Percentiles rank a stretch among this genome's conserved stretches.
Evolutionary conservation across 2,888 invertebrate species (phyloP).

Genomic region (Galeopsomyia nigrocyanea): DNA sequence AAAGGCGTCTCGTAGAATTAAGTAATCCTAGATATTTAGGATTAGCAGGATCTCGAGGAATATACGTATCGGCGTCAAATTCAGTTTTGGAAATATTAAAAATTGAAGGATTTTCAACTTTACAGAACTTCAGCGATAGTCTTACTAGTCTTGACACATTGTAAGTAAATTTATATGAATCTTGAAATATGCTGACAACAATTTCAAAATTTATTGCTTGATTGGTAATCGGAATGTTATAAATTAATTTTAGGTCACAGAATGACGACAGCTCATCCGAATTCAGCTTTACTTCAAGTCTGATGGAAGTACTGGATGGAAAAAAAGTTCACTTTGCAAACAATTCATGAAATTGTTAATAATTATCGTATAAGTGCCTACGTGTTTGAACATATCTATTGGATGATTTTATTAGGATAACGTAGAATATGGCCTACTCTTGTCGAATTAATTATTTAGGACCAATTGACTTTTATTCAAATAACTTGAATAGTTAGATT

Average conservation of each 20-base stretch:
- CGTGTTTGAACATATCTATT: too few relatives aligned
- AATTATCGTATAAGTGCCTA: too few relatives aligned
- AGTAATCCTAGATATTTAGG: constrained; percentile 70
- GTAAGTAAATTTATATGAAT: constrained; percentile 54
- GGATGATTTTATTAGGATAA: too few relatives aligned
- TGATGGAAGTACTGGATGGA: constrained; percentile 70
- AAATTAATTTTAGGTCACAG: constrained; percentile 55
- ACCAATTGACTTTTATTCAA: too few relatives aligned
- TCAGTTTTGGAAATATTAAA: constrained; percentile 62
- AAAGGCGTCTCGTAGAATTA: constrained; percentile 65
- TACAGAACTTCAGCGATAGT: constrained; percentile 55
- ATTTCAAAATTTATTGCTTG: too few relatives aligned
- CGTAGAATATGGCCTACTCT: too few relatives aligned
- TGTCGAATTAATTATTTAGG: too few relatives aligned
- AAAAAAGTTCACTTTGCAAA: constrained; percentile 65
- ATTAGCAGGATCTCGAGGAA: constrained; percentile 63
- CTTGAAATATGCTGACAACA: background rate
- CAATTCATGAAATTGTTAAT: constrained; percentile 51
- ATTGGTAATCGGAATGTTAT: background rate
- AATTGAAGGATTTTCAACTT: constrained; percentile 58
- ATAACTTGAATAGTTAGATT: too few relatives aligned
- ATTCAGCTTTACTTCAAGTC: constrained; percentile 74
- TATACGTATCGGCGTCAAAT: constrained; percentile 67
- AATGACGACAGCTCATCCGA: constrained; percentile 64
- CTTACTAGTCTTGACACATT: constrained; percentile 62